Evolutionary conservation across 2,797 vertebrate genomes (phyloP).

Genomic region (Anguilla pacifica): DNA sequence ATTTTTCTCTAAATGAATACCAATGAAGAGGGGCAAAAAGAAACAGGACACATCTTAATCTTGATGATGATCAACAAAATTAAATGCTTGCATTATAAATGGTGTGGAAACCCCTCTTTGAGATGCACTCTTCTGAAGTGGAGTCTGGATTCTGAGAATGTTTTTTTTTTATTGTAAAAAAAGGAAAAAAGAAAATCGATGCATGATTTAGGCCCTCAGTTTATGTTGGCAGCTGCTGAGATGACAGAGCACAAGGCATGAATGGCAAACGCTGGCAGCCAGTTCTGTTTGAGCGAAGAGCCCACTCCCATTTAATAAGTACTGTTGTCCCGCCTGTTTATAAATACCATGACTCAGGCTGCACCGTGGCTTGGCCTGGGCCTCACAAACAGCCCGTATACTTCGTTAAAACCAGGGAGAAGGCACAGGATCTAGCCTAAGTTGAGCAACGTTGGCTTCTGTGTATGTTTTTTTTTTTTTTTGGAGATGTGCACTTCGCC

Average conservation of each 20-base stretch:
- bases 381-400: neutral
- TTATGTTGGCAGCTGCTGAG: neutral
- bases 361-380: neutral
- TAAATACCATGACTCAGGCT: constrained; percentile 23
- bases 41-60: neutral
- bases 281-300: neutral
- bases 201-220: neutral
- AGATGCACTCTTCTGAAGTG: neutral
- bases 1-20: neutral
- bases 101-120: neutral
- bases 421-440: neutral
- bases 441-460: neutral
- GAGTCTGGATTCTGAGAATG: neutral
- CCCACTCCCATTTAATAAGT: constrained; percentile 24
- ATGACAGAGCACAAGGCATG: constrained; percentile 1
- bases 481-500: neutral
- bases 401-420: neutral
- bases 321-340: constrained; percentile 21
- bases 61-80: too few species aligned
- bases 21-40: neutral
- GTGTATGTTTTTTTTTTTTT: neutral
- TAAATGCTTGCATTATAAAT: neutral
- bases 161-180: neutral
- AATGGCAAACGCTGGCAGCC: constrained; percentile 1
- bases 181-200: neutral